Evolutionary conservation across 2,113 vertebrate genomes (phyloP), one percentile per base, ranked within the genome.

Genomic region (Naja naja): DNA sequence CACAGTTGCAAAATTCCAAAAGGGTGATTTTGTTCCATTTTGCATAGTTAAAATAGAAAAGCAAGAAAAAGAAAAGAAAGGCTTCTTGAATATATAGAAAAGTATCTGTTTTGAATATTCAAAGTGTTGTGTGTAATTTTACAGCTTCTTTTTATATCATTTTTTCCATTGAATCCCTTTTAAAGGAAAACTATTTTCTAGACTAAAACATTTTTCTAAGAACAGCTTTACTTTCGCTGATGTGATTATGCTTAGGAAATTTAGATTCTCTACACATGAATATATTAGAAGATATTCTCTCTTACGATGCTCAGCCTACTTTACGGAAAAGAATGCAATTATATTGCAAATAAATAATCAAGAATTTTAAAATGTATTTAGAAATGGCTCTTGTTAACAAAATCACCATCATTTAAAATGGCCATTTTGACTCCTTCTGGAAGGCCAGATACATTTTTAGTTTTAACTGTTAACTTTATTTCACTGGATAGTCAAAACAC

Each of bases 211-310:
- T 98, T 98, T 97, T 97, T 97, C 91, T 96, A 97, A 98, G 97
- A 98, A 96, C 97, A 97, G 96, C 93, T 97, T 97, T 97, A 97
- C 97, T 98, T 98, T 97, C 97, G 96, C 97, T 98, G 98, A 97
- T 97, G 97, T 97, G 98, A 98, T 98, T 98, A 97, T 98, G 98
- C 98, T 98, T 98, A 97, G 97, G 96, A 98, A 98, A 98, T 97
- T 97, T 98, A 90, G 97, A 97, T 97, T 98, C 96, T 95, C 96
- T 95, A 96, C 97, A 96, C 95, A 96, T 97, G 97, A 98, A 98
- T 98, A 97, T 96, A 97, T 98, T 98, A 97, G 95, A 95, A 97
- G 97, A 98, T 97, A 97, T 93, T 97, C 97, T 96, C 96, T 97
- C 96, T 86, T n/a, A 89, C 9, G 8, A 14, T 25, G 18, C 54